Evolutionary conservation across 92 coral and sea anemone species (phyloP).

Genomic region (Epizoanthus ramosus): DNA sequence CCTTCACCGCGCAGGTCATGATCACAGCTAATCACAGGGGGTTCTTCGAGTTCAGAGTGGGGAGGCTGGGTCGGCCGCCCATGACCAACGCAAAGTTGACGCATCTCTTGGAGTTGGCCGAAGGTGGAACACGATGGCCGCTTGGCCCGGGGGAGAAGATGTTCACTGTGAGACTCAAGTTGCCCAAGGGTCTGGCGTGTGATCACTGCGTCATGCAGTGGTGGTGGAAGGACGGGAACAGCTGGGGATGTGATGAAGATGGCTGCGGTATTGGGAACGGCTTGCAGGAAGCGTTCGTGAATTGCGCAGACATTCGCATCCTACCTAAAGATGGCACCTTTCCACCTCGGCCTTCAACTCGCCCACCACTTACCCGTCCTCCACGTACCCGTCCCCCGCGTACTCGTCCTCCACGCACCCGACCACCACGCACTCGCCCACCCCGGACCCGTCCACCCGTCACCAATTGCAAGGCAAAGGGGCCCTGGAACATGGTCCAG

Average conservation of each 20-base stretch:
- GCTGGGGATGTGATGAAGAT: conserved; percentile 68
- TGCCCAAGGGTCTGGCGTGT: conserved; percentile 76
- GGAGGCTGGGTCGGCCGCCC: conserved; percentile 25
- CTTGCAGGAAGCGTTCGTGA: conserved; percentile 82
- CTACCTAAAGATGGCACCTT: conserved; percentile 42
- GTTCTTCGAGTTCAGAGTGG: conserved; percentile 36
- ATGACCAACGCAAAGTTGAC: background rate
- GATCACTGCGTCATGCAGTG: conserved; percentile 84
- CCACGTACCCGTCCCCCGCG: conserved; percentile 32
- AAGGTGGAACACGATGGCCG: too few relatives aligned
- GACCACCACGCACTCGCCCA: conserved; percentile 23
- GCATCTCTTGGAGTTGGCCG: too few relatives aligned
- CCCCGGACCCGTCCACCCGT: conserved; percentile 47
- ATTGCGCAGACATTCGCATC: conserved; percentile 84
- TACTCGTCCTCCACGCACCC: conserved; percentile 31
- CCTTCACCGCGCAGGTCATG: conserved; percentile 5
- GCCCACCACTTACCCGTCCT: conserved; percentile 6
- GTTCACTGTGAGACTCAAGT: conserved; percentile 28
- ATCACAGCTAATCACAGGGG: conserved; percentile 10
- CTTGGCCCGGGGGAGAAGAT: too few relatives aligned
- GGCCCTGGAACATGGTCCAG: conserved; percentile 44
- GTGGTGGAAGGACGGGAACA: conserved; percentile 90
- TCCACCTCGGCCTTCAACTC: conserved; percentile 44
- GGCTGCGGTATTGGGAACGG: conserved; percentile 67
- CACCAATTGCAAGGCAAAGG: conserved; percentile 43